Conservation (phyloP, 2,888 invertebrate species). For the Drosophila suboccidentalis region DNA sequence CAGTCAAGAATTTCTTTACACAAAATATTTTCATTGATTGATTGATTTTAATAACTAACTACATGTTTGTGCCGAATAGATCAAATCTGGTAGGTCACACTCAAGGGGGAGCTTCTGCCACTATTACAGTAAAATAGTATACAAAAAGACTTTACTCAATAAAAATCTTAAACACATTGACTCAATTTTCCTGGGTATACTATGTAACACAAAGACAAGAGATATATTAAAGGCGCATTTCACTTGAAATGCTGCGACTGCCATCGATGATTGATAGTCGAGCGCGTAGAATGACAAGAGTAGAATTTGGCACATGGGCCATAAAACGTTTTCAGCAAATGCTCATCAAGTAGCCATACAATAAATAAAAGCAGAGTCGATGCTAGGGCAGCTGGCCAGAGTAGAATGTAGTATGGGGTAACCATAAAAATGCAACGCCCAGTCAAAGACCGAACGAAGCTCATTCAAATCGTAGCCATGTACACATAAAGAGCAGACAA, state of each 20-base stretch:
- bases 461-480: constrained; percentile 69
- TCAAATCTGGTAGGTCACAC: no score
- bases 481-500: constrained; percentile 68
- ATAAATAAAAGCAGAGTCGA: constrained; percentile 67
- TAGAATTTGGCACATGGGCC: constrained; percentile 52
- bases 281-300: constrained; percentile 30
- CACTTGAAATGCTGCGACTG: constrained; percentile 42
- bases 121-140: no score
- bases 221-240: constrained; percentile 55
- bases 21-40: no score
- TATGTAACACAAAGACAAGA: constrained; percentile 1
- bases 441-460: constrained; percentile 48
- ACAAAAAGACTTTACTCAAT: background rate
- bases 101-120: no score
- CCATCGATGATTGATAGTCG: constrained; percentile 58
- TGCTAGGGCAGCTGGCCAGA: constrained; percentile 2
- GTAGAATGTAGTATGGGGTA: background rate
- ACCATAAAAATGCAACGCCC: constrained; percentile 65
- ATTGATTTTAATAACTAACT: no score
- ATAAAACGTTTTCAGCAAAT: constrained; percentile 72
- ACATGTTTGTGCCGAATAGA: no score
- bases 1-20: no score
- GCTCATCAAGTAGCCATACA: constrained; percentile 70
- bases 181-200: background rate
- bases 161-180: background rate